phyloP scores from a whole-genome alignment of 2,113 vertebrate species.

The Phocoena phocoena region DNA sequence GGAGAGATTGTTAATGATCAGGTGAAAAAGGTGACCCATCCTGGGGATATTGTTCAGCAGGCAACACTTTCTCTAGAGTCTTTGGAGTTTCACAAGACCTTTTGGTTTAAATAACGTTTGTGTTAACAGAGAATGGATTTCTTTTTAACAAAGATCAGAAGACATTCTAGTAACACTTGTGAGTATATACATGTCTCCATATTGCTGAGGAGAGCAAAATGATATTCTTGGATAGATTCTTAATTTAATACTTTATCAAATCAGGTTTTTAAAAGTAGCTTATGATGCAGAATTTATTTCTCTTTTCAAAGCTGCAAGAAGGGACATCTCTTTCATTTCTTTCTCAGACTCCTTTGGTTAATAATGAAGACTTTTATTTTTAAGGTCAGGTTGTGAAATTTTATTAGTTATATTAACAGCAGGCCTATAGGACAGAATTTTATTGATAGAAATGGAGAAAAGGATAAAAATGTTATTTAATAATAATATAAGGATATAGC shows the following conservation, averaged over 20 bases:
- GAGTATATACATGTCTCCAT: not conserved
- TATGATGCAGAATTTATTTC: not conserved
- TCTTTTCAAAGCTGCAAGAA: not conserved
- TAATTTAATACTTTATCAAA: constrained; percentile 9
- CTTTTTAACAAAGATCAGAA: not conserved
- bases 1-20: not conserved
- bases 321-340: not conserved
- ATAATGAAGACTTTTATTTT: constrained; percentile 7
- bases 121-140: not conserved
- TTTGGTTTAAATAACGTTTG: not conserved
- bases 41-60: not conserved
- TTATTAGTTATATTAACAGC: not conserved
- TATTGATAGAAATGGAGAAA: constrained; percentile 13
- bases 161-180: not conserved
- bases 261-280: not conserved
- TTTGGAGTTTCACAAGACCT: not conserved
- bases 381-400: not conserved
- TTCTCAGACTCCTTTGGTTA: constrained; percentile 5
- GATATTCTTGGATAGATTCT: constrained; percentile 19
- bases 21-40: not conserved
- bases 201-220: not conserved
- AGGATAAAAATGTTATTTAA: not conserved
- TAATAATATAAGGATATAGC: not conserved
- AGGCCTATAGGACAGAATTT: not conserved
- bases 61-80: not conserved